These are phyloP conservation scores for Corythornis madagascariensis DNA, from an alignment of 2,113 vertebrate genomes.

Conservation along the genomic window DNA sequence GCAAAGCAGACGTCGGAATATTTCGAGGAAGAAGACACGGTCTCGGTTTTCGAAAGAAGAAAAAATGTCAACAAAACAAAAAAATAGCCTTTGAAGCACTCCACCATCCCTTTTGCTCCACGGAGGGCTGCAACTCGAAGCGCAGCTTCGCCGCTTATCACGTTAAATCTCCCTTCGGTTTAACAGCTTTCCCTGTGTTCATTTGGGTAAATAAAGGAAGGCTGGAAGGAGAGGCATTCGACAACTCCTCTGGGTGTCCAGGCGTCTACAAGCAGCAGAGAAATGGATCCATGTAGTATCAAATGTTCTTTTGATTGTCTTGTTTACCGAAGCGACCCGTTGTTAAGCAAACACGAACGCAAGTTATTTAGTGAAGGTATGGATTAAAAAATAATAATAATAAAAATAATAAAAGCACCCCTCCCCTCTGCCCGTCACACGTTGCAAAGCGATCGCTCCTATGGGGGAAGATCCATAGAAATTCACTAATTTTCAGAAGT, in stretches of 20 bases:
- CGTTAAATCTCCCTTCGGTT: conserved; percentile 4
- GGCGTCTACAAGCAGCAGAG: not conserved
- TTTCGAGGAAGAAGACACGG: not conserved
- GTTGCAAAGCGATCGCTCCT: not conserved
- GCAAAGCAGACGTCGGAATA: not conserved
- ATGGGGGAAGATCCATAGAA: not conserved
- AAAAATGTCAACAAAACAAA: not conserved
- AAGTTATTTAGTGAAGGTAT: not conserved
- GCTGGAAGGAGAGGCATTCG: not conserved
- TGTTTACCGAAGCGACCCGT: conserved; percentile 12
- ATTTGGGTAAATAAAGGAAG: conserved; percentile 22
- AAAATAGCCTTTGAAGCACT: not conserved
- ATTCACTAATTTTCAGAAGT: not conserved
- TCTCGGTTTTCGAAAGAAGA: not conserved
- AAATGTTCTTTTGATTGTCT: conserved; percentile 49
- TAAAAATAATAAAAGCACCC: no score
- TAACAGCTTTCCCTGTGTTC: conserved; percentile 19
- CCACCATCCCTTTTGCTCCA: not conserved
- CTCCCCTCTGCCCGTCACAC: not conserved
- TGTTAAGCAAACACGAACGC: not conserved
- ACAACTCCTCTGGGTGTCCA: conserved; percentile 36
- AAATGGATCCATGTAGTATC: conserved; percentile 15
- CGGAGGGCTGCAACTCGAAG: not conserved
- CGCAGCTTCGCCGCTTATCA: not conserved
- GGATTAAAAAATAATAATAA: not conserved